Percentiles rank a stretch among this genome's conserved stretches.
Evolutionary conservation across 2,888 invertebrate species (phyloP).

Genomic region (Rhingia campestris): DNA sequence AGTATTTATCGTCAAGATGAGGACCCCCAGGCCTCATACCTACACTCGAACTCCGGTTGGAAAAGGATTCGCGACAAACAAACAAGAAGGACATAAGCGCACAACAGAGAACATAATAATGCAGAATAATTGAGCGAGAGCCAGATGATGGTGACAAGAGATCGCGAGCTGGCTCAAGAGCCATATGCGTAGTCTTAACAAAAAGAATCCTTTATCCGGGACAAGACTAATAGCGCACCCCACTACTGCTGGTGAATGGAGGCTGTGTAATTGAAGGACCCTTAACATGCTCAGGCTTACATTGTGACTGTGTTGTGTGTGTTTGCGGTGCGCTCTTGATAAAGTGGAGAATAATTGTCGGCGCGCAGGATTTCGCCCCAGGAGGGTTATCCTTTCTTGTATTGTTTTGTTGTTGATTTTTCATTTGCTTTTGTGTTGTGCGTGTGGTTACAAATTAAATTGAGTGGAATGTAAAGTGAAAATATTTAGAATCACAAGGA

Average conservation of each 20-base stretch:
- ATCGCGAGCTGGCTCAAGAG: constrained; percentile 41
- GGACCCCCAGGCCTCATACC: constrained; percentile 22
- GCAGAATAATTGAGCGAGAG: constrained; percentile 55
- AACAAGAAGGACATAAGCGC: constrained; percentile 7
- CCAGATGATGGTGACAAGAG: constrained; percentile 48
- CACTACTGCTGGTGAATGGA: neutral
- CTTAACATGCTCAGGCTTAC: constrained; percentile 46
- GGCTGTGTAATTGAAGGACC: constrained; percentile 63
- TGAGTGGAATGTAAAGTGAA: constrained; percentile 71
- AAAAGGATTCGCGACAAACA: constrained; percentile 37
- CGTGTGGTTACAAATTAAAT: constrained; percentile 65
- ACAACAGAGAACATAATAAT: constrained; percentile 14
- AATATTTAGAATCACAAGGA: constrained; percentile 59
- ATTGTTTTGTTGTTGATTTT: neutral
- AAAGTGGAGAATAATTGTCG: constrained; percentile 64
- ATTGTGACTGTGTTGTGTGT: constrained; percentile 21
- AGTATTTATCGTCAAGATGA: constrained; percentile 69
- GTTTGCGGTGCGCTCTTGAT: constrained; percentile 47
- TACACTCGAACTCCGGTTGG: constrained; percentile 2
- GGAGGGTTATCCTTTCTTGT: constrained; percentile 34
- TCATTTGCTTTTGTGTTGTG: constrained; percentile 23
- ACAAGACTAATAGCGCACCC: constrained; percentile 43
- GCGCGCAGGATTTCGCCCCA: constrained; percentile 39
- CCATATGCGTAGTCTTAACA: constrained; percentile 47
- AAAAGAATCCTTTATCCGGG: constrained; percentile 34